phyloP scores from a whole-genome alignment of 2,888 invertebrate genomes.

The Drosophila macrospina region DNA sequence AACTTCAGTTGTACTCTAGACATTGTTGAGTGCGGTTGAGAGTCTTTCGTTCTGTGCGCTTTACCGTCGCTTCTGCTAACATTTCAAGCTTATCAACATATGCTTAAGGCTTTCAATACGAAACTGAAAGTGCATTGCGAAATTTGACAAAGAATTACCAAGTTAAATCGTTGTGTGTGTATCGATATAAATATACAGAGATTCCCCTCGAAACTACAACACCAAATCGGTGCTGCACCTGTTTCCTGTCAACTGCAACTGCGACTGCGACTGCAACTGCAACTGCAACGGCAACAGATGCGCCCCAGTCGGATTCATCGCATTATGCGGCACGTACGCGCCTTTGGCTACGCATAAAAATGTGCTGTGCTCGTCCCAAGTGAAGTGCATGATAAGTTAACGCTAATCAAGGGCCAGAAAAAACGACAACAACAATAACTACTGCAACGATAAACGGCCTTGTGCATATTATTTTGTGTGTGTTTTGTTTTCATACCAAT shows the following conservation, averaged over 20 bases:
- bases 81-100: slow-evolving; percentile 32
- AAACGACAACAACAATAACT: slow-evolving; percentile 23
- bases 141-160: slow-evolving; percentile 13
- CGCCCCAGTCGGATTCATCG: slow-evolving; percentile 32
- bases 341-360: slow-evolving; percentile 71
- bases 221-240: slow-evolving; percentile 65
- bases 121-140: slow-evolving; percentile 62
- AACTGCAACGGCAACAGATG: slow-evolving; percentile 20
- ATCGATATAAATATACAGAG: slow-evolving; percentile 3
- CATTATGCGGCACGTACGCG: slow-evolving; percentile 70
- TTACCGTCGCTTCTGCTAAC: slow-evolving; percentile 9
- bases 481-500: slow-evolving; percentile 28
- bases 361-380: slow-evolving; percentile 44
- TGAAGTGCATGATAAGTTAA: slow-evolving; percentile 69
- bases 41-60: slow-evolving; percentile 8
- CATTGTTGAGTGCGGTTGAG: slow-evolving; percentile 59
- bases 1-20: slow-evolving; percentile 43
- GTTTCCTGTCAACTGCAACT: slow-evolving; percentile 62
- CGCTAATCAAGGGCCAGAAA: slow-evolving; percentile 25
- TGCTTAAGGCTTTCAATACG: background rate
- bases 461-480: slow-evolving; percentile 44
- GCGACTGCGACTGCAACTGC: too few relatives aligned
- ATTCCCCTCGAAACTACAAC: slow-evolving; percentile 4
- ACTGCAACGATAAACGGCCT: slow-evolving; percentile 52
- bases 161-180: background rate